Evolutionary conservation across 2,797 vertebrate species (phyloP).

Genomic region (Bovichtus diacanthus): DNA sequence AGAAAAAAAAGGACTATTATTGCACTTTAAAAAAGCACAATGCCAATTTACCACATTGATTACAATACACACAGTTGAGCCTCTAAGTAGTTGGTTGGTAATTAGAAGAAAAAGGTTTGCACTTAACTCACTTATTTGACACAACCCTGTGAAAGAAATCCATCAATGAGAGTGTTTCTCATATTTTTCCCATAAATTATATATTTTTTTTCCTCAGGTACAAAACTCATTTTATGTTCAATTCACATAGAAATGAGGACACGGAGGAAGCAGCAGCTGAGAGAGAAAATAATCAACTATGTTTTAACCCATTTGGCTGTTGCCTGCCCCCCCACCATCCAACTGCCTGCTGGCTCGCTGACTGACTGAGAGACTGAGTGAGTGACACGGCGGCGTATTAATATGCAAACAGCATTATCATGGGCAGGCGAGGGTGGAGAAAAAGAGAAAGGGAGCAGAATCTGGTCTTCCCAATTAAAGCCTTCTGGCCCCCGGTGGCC

Average conservation of each 20-base stretch:
- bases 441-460: constrained; percentile 85
- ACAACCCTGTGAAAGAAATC: constrained; percentile 42
- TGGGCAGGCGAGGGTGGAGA: constrained; percentile 81
- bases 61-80: constrained; percentile 50
- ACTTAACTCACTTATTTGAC: constrained; percentile 44
- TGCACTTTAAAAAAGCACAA: constrained; percentile 44
- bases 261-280: constrained; percentile 45
- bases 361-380: constrained; percentile 84
- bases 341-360: constrained; percentile 78
- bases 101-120: constrained; percentile 58
- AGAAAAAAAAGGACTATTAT: constrained; percentile 4
- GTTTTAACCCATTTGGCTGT: constrained; percentile 89
- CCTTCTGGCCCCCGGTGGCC: constrained; percentile 86
- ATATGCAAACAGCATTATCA: constrained; percentile 93
- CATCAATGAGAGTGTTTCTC: constrained; percentile 46
- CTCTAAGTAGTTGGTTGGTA: constrained; percentile 50
- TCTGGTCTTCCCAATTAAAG: constrained; percentile 93
- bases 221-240: constrained; percentile 63
- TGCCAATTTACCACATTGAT: constrained; percentile 70
- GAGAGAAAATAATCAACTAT: constrained; percentile 61
- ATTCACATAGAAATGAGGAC: constrained; percentile 47
- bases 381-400: constrained; percentile 90
- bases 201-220: constrained; percentile 11
- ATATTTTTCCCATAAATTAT: constrained; percentile 20
- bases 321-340: constrained; percentile 38